Percentiles rank a stretch among this genome's conserved stretches.
Conservation (phyloP, 2,888 invertebrate genomes). For the Syritta pipiens region DNA sequence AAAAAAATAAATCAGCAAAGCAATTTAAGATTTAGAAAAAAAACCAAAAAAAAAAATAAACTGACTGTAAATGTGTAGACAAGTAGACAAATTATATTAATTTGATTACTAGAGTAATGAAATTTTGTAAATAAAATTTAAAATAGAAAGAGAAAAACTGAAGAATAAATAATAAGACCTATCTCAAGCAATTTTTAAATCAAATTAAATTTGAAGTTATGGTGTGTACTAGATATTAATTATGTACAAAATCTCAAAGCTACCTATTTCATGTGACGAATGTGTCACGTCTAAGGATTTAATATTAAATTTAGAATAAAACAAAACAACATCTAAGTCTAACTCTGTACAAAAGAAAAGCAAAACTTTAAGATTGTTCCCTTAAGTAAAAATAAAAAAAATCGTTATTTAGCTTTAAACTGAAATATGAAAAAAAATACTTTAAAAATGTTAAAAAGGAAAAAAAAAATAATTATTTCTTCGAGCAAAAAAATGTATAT, state of each 20-base stretch:
- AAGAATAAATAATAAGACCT: neutral
- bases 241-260: conserved; percentile 54
- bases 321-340: conserved; percentile 16
- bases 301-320: conserved; percentile 13
- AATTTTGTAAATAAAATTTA: conserved; percentile 44
- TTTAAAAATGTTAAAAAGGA: conserved; percentile 31
- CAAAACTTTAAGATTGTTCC: conserved; percentile 54
- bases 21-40: conserved; percentile 42
- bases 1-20: conserved; percentile 13
- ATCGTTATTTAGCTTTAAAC: conserved; percentile 65
- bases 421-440: conserved; percentile 28
- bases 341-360: conserved; percentile 36
- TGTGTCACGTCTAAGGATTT: conserved; percentile 35
- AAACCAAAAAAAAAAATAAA: conserved; percentile 16
- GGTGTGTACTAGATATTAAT: conserved; percentile 22
- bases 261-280: conserved; percentile 47
- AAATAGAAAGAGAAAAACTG: conserved; percentile 1
- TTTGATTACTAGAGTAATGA: conserved; percentile 53
- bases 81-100: conserved; percentile 69
- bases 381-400: conserved; percentile 50
- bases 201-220: conserved; percentile 25
- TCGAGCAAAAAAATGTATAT: conserved; percentile 39
- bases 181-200: conserved; percentile 24
- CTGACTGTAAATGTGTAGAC: conserved; percentile 64
- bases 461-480: conserved; percentile 33